Percentiles rank a stretch among this genome's conserved stretches.
These are phyloP conservation scores for Eptesicus fuscus DNA, from an alignment of 2,113 vertebrate species.

Conservation along the genomic window DNA sequence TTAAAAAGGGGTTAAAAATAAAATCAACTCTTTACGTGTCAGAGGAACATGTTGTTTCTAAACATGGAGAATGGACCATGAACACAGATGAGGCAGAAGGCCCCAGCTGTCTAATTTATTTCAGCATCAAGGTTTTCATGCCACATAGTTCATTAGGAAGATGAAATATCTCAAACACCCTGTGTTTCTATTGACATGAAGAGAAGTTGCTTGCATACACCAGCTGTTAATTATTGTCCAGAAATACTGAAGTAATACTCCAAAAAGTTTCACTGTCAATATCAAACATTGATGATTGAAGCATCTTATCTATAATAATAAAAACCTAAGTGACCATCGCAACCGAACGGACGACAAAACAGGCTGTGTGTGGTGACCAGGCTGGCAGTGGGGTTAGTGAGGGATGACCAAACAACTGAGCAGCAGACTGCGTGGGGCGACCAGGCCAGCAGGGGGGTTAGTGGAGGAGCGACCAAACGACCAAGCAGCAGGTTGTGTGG, in stretches of 20 bases:
- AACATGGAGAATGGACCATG: neutral
- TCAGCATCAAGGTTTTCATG: neutral
- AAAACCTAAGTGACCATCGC: no score
- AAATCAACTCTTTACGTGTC: neutral
- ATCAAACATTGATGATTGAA: neutral
- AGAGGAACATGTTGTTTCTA: slow-evolving; percentile 16
- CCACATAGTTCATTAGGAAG: slow-evolving; percentile 9
- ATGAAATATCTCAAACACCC: neutral
- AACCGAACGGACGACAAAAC: no score
- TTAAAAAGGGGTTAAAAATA: slow-evolving; percentile 20
- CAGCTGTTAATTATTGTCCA: slow-evolving; percentile 18
- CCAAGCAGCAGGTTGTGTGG: no score
- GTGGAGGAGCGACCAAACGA: no score
- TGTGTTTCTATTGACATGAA: neutral
- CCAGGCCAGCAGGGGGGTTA: no score
- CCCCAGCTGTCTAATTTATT: slow-evolving; percentile 35
- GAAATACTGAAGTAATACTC: slow-evolving; percentile 34
- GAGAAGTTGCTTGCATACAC: neutral
- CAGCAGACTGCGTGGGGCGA: no score
- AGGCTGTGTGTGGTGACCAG: no score
- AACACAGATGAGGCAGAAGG: neutral
- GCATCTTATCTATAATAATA: neutral
- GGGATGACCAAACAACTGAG: no score
- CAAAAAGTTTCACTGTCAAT: neutral
- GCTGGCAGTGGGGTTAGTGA: no score